Evolutionary conservation across 2,113 vertebrate species (phyloP).

Genomic region (Clinocottus analis): DNA sequence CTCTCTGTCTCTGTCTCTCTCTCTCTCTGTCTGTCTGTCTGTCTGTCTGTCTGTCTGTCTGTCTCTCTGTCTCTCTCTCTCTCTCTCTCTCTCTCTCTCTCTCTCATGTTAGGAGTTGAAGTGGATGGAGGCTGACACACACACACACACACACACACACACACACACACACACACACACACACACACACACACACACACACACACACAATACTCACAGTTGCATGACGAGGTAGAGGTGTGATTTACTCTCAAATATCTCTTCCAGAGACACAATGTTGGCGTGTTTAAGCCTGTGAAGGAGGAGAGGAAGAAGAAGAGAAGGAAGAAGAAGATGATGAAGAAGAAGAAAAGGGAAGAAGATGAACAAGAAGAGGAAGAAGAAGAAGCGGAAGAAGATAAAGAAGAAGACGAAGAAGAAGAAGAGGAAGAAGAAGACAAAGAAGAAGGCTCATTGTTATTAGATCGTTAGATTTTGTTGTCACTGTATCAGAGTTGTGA

Average conservation of each 20-base stretch:
- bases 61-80: too few relatives aligned
- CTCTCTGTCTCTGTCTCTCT: constrained; percentile 22
- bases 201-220: constrained; percentile 92
- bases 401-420: too few relatives aligned
- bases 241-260: constrained; percentile 95
- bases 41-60: too few relatives aligned
- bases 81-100: constrained; percentile 10
- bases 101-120: constrained; percentile 69
- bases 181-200: constrained; percentile 52
- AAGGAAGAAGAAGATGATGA: too few relatives aligned
- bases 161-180: constrained; percentile 43
- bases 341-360: too few relatives aligned
- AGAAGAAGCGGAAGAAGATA: too few relatives aligned
- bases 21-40: too few relatives aligned
- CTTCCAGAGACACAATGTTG: constrained; percentile 98
- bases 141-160: constrained; percentile 34
- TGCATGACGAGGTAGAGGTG: constrained; percentile 99
- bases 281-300: constrained; percentile 92
- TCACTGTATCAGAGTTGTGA: neutral
- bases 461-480: too few relatives aligned
- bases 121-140: constrained; percentile 64
- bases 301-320: constrained; percentile 28
- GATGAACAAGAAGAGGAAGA: too few relatives aligned
- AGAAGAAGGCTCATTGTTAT: too few relatives aligned
- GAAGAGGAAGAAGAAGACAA: constrained; percentile 18